A percentile compares a stretch with the other conserved stretches of the same genome.
These are phyloP conservation scores for Trichoplax adhaerens DNA, from an alignment of 37 sponge, comb jelly and placozoan species.

Conservation along the genomic window DNA sequence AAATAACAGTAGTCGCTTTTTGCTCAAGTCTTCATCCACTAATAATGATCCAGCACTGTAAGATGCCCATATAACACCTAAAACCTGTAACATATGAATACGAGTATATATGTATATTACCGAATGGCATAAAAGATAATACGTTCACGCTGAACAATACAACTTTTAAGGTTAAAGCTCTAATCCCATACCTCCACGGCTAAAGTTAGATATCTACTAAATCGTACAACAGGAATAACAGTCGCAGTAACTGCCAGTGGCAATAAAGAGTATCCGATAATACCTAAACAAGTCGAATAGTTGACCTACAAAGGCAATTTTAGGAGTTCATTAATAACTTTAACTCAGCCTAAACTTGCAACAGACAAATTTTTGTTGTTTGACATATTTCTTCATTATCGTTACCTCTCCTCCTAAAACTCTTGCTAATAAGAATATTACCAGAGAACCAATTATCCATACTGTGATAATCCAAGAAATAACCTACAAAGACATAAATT, in stretches of 20 bases:
- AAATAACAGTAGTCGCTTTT: slow-evolving; percentile 63
- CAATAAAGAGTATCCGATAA: slow-evolving; percentile 70
- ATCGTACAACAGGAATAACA: slow-evolving; percentile 28
- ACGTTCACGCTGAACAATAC: slow-evolving; percentile 1
- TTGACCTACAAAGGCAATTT: slow-evolving; percentile 29
- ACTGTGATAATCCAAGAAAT: slow-evolving; percentile 84
- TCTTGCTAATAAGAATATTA: slow-evolving; percentile 62
- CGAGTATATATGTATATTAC: not conserved
- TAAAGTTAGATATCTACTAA: slow-evolving; percentile 24
- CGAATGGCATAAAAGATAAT: not conserved
- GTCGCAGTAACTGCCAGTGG: slow-evolving; percentile 58
- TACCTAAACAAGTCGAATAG: slow-evolving; percentile 61
- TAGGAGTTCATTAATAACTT: not conserved
- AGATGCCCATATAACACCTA: slow-evolving; percentile 74
- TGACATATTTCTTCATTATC: too few relatives aligned
- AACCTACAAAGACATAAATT: slow-evolving; percentile 25
- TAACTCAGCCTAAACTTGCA: too few relatives aligned
- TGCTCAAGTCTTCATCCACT: slow-evolving; percentile 43
- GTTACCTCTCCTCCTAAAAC: slow-evolving; percentile 81
- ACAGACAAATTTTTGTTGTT: too few relatives aligned
- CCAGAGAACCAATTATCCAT: slow-evolving; percentile 64
- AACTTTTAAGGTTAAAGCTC: not conserved
- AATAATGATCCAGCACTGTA: slow-evolving; percentile 73
- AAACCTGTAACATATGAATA: slow-evolving; percentile 19
- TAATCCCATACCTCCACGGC: slow-evolving; percentile 22